phyloP scores from a whole-genome alignment of 1,140 invertebrate species.

The Drosophila aff. region DNA sequence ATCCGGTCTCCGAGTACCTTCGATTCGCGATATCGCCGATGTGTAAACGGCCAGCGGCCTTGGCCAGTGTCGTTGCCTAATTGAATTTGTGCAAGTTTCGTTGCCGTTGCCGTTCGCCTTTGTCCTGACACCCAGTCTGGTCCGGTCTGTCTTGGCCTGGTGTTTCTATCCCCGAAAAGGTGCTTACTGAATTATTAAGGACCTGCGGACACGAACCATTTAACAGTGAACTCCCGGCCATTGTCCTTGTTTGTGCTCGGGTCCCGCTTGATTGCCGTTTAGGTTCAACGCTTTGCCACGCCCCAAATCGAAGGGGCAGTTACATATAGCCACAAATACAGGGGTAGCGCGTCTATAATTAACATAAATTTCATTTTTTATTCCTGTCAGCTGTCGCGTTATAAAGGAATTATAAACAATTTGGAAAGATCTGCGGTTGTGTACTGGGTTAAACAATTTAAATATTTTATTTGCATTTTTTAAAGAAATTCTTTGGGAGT shows the following conservation, averaged over 20 bases:
- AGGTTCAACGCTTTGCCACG: constrained; percentile 40
- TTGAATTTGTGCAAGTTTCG: constrained; percentile 65
- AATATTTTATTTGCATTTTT: neutral
- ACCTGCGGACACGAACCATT: constrained; percentile 54
- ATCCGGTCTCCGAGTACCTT: neutral
- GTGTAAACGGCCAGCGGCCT: constrained; percentile 24
- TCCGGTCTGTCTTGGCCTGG: neutral
- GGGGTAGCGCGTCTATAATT: constrained; percentile 15
- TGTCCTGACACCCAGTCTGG: constrained; percentile 32
- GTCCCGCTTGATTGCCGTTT: constrained; percentile 39
- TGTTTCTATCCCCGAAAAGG: constrained; percentile 38
- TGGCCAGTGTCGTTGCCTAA: constrained; percentile 45
- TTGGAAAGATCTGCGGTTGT: neutral
- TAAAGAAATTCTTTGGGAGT: neutral
- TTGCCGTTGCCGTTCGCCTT: neutral
- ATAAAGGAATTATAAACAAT: neutral
- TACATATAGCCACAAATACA: constrained; percentile 9
- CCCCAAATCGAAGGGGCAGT: constrained; percentile 22
- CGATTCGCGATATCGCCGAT: constrained; percentile 11
- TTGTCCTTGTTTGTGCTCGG: constrained; percentile 22
- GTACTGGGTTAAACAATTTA: neutral
- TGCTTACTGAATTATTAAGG: constrained; percentile 60
- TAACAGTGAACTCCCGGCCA: constrained; percentile 25
- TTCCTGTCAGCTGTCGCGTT: constrained; percentile 6
- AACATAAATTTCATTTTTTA: constrained; percentile 16